Base-by-base conservation (phyloP, 2,797 vertebrate species). In the Brachymystax lenok region DNA sequence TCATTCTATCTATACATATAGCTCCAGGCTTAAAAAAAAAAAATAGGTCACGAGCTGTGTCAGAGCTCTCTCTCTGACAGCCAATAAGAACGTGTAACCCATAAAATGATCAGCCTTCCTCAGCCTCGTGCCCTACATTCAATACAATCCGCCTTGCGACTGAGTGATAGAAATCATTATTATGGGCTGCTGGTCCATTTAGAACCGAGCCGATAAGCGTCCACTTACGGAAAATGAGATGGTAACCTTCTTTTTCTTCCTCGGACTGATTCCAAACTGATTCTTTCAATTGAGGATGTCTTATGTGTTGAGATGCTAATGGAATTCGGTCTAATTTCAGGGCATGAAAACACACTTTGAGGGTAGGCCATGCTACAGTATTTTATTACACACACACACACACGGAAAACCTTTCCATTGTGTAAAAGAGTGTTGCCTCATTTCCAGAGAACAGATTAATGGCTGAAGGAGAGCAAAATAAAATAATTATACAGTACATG, bases 151-250 rank as follows among this genome's bases (percentile, higher is more conserved):
- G 52, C 80, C 82, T 86, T 87, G 88, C 75, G 81, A 75, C 59
- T 80, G 92, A 95, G 91, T 94, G 93, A 93, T 94, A 96, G 92
- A 92, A 95, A 91, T 94, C 94, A 94, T 95, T 95, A 94, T 90
- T 92, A 91, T 88, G 75, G 82, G 90, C 92, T 94, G 91, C 87
- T 88, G 92, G 94, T 92, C 93, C 93, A 94, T 95, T 95, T 93
- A 93, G 90, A 88, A 76, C 84, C 88, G 88, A 88, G 83, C 85
- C 78, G 89, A 92, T 89, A 94, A 93, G 86, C 87, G 80, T 81
- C 59, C 82, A 88, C 88, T 91, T 88, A 91, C 84, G 87, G 86
- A 92, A 81, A 93, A 93, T 90, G 87, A 93, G 89, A 92, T 88
- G 88, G 87, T 86, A 90, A 87, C 85, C 85, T 90, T 84, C 91